phyloP scores from a whole-genome alignment of 2,888 invertebrate species.

The Acanthococcus lagerstroemiae region DNA sequence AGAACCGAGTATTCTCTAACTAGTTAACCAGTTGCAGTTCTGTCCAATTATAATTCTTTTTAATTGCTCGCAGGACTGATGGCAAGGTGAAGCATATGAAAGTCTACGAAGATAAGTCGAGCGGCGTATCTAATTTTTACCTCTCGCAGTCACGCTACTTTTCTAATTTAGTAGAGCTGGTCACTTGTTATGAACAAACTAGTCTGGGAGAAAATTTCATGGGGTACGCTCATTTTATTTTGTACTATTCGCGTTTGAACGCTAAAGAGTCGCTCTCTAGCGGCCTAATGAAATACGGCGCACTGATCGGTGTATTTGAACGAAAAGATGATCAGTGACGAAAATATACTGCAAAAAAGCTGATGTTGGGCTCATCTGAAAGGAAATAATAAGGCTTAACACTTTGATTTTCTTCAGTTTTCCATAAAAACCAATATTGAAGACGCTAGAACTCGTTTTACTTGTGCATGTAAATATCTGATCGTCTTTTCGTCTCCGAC shows the following conservation, averaged over 20 bases:
- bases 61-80: slow-evolving; percentile 56
- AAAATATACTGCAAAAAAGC: no score
- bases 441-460: no score
- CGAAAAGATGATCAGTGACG: no score
- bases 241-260: no score
- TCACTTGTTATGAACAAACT: slow-evolving; percentile 84
- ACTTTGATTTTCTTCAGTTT: no score
- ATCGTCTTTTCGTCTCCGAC: not conserved
- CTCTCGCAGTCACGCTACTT: slow-evolving; percentile 85
- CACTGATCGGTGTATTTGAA: no score
- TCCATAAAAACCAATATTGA: no score
- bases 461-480: not conserved
- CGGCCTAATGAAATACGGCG: no score
- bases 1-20: not conserved
- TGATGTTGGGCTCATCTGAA: no score
- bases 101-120: slow-evolving; percentile 65
- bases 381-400: no score
- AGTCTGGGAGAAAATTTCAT: slow-evolving; percentile 89
- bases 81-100: slow-evolving; percentile 86
- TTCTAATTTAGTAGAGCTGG: slow-evolving; percentile 80
- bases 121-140: slow-evolving; percentile 61
- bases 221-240: slow-evolving; percentile 47
- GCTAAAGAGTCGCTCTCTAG: no score
- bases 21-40: not conserved
- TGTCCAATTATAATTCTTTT: not conserved